These are phyloP conservation scores for Ellobius talpinus DNA, from an alignment of 2,113 vertebrate species.

Conservation along the genomic window DNA sequence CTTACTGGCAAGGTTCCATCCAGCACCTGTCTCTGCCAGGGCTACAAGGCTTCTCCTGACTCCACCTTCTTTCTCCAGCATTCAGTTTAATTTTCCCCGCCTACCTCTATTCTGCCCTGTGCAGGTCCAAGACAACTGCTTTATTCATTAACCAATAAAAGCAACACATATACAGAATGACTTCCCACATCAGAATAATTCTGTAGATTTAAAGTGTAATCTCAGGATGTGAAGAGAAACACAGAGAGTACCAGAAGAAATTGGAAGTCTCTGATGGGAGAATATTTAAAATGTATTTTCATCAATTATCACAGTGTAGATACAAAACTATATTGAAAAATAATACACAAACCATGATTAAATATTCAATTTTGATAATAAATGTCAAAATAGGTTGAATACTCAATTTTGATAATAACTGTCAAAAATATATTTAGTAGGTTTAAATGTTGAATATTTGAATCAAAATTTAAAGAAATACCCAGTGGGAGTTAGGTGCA, in stretches of 20 bases:
- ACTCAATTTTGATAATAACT: neutral
- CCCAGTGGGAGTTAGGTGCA: neutral
- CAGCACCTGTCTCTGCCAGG: too few relatives aligned
- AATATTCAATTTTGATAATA: neutral
- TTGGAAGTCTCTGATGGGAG: neutral
- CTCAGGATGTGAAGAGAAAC: neutral
- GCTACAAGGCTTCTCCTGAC: too few relatives aligned
- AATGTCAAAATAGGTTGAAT: neutral
- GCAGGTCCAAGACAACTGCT: too few relatives aligned
- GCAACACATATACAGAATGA: too few relatives aligned
- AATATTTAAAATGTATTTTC: neutral
- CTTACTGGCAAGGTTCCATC: too few relatives aligned
- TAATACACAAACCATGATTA: neutral
- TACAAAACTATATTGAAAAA: neutral
- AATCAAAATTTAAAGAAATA: neutral
- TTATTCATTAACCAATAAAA: too few relatives aligned
- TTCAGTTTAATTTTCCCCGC: too few relatives aligned
- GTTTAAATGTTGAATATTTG: conserved; percentile 23
- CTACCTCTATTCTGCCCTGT: too few relatives aligned
- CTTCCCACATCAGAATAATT: neutral
- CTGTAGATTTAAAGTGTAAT: neutral
- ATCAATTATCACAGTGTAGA: neutral
- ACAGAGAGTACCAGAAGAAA: neutral
- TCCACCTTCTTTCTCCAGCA: too few relatives aligned
- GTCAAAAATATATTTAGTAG: neutral